A percentile compares a stretch with the other conserved stretches of the same genome.
These are phyloP conservation scores for Archegozetes longisetosus DNA, from an alignment of 1,140 invertebrate genomes.

Conservation along the genomic window DNA sequence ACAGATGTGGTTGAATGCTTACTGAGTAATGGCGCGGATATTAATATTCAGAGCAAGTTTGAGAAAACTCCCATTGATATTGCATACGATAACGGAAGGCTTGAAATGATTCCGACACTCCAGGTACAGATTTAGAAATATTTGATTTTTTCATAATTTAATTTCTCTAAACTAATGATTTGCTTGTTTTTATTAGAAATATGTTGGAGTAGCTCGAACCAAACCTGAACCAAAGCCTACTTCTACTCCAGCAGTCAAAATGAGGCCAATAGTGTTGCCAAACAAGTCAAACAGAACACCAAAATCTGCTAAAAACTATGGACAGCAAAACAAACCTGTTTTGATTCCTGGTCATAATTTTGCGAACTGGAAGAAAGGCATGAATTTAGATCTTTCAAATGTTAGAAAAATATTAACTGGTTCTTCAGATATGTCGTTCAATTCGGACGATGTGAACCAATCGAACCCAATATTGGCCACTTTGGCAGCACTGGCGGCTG, in stretches of 20 bases:
- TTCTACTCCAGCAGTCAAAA: background rate
- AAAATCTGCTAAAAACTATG: background rate
- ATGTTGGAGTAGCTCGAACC: background rate
- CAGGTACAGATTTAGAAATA: slow-evolving; percentile 26
- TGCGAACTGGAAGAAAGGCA: slow-evolving; percentile 2
- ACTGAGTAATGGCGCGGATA: slow-evolving; percentile 51
- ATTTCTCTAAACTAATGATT: slow-evolving; percentile 1
- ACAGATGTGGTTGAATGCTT: slow-evolving; percentile 48
- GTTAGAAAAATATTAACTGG: too few relatives aligned
- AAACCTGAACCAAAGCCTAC: slow-evolving; percentile 6
- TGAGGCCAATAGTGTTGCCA: slow-evolving; percentile 7
- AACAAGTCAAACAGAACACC: slow-evolving; percentile 9
- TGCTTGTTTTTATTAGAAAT: slow-evolving; percentile 12
- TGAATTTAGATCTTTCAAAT: too few relatives aligned
- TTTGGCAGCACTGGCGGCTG: slow-evolving; percentile 32
- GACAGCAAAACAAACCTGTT: background rate
- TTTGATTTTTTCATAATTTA: background rate
- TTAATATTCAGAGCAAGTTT: slow-evolving; percentile 56
- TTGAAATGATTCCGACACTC: slow-evolving; percentile 44
- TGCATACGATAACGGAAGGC: slow-evolving; percentile 43
- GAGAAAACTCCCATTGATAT: slow-evolving; percentile 61
- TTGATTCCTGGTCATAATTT: background rate
- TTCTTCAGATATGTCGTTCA: background rate
- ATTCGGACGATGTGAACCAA: background rate
- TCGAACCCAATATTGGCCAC: slow-evolving; percentile 27